These are phyloP conservation scores for Dynastes hyllus DNA, from an alignment of 2,888 invertebrate genomes.

Conservation along the genomic window DNA sequence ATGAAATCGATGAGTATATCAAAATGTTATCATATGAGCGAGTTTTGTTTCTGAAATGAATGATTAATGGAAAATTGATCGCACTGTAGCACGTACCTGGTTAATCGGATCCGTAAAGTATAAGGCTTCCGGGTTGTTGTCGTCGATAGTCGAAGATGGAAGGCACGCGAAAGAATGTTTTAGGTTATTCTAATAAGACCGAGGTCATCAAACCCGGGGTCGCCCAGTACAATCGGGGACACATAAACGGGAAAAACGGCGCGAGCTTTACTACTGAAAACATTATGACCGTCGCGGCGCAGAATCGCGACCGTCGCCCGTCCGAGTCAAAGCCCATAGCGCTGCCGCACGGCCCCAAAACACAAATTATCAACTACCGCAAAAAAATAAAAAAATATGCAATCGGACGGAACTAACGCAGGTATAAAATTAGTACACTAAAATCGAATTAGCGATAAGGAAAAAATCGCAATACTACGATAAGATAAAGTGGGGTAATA, in stretches of 20 bases:
- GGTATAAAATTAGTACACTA: constrained; percentile 3
- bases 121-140: constrained; percentile 18
- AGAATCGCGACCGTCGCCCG: constrained; percentile 35
- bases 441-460: background rate
- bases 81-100: constrained; percentile 16
- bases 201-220: constrained; percentile 34
- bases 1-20: background rate
- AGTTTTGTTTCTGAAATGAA: background rate
- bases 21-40: background rate
- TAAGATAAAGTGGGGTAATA: background rate
- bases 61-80: constrained; percentile 5
- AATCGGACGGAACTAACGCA: background rate
- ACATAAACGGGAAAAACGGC: too few species aligned
- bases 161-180: constrained; percentile 35
- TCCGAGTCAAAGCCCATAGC: constrained; percentile 23
- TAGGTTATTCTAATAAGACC: constrained; percentile 31
- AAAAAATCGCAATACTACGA: background rate
- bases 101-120: background rate
- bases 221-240: constrained; percentile 38
- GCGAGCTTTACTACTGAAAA: constrained; percentile 49
- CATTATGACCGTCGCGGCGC: constrained; percentile 48
- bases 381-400: background rate
- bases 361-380: constrained; percentile 15
- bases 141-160: constrained; percentile 14
- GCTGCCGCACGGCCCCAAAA: constrained; percentile 29